phyloP scores from a whole-genome alignment of 2,113 vertebrate species.

The Pelobates fuscus region DNA sequence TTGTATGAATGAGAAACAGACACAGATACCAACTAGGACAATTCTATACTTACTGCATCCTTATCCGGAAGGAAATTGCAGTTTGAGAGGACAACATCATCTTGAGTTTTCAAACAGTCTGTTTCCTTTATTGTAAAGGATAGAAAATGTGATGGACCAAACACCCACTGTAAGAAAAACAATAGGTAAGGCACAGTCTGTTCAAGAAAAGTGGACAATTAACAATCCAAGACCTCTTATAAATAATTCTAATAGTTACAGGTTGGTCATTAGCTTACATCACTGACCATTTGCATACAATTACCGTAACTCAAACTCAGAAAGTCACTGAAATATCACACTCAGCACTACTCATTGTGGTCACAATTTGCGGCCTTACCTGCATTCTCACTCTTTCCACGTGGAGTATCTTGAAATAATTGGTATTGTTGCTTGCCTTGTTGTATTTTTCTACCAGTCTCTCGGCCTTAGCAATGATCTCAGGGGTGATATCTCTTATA shows the following conservation, averaged over 20 bases:
- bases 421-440: conserved; percentile 32
- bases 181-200: too few relatives aligned
- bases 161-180: conserved; percentile 24
- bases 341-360: too few relatives aligned
- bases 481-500: background rate
- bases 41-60: conserved; percentile 31
- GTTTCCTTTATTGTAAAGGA: conserved; percentile 30
- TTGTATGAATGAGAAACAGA: too few relatives aligned
- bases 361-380: conserved; percentile 17
- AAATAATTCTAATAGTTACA: too few relatives aligned
- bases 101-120: conserved; percentile 31
- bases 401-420: conserved; percentile 19
- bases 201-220: too few relatives aligned
- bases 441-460: conserved; percentile 2
- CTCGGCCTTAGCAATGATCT: background rate
- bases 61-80: conserved; percentile 8
- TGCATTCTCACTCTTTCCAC: conserved; percentile 33
- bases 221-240: too few relatives aligned
- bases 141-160: conserved; percentile 16
- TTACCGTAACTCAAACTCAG: too few relatives aligned
- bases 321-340: too few relatives aligned
- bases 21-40: too few relatives aligned
- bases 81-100: conserved; percentile 9
- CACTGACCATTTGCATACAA: too few relatives aligned
- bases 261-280: too few relatives aligned